Conservation (phyloP, 1,140 invertebrate species). For the Wasmannia auropunctata region DNA sequence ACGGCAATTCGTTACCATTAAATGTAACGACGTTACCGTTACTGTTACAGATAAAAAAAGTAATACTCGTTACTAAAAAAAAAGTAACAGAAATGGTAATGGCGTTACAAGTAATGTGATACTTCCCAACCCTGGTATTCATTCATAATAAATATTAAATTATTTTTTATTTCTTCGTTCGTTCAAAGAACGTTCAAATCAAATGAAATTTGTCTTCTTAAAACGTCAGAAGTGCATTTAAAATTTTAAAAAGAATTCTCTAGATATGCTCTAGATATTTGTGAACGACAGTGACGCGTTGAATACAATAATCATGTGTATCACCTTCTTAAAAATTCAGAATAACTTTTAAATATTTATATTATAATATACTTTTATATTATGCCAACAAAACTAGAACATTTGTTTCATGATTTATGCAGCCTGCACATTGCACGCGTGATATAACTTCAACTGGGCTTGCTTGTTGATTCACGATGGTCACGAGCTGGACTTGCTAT, state of each 20-base stretch:
- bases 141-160: neutral
- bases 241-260: too few relatives aligned
- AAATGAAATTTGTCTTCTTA: neutral
- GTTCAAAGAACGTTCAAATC: neutral
- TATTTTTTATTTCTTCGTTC: too few relatives aligned
- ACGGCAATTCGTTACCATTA: too few relatives aligned
- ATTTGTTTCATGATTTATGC: conserved; percentile 26
- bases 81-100: too few relatives aligned
- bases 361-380: neutral
- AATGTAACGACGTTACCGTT: too few relatives aligned
- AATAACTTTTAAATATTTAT: neutral
- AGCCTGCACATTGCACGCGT: conserved; percentile 24
- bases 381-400: neutral
- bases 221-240: neutral
- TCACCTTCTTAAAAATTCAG: neutral
- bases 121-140: too few relatives aligned
- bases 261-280: too few relatives aligned
- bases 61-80: too few relatives aligned
- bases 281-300: neutral
- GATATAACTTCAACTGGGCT: conserved; percentile 31
- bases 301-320: neutral
- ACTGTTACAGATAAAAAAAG: too few relatives aligned
- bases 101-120: too few relatives aligned
- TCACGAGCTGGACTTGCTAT: conserved; percentile 43
- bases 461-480: conserved; percentile 29